These are phyloP conservation scores for Lacanobia wlatinum DNA, from an alignment of 2,888 invertebrate species.

Conservation along the genomic window DNA sequence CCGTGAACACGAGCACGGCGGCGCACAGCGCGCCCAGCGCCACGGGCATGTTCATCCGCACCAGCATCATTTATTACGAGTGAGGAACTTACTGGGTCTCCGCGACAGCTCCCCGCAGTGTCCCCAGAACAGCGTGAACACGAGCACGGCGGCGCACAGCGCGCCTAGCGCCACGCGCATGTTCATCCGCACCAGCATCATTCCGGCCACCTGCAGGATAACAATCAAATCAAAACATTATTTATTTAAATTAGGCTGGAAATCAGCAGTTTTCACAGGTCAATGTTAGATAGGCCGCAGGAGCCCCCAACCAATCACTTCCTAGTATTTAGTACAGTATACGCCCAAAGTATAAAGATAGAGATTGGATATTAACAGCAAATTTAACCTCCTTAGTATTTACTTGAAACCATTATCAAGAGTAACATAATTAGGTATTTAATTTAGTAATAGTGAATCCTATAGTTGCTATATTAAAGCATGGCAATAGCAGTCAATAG, in stretches of 20 bases:
- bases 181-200: constrained; percentile 95
- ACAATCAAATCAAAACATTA: not conserved
- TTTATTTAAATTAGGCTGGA: not conserved
- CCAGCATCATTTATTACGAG: constrained; percentile 90
- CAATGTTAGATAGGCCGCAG: not conserved
- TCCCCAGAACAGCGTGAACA: constrained; percentile 94
- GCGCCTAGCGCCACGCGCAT: constrained; percentile 93
- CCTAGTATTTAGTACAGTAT: too few relatives aligned
- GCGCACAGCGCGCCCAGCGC: constrained; percentile 92
- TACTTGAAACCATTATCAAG: not conserved
- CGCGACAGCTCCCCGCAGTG: constrained; percentile 92
- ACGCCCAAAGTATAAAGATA: not conserved
- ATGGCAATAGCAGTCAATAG: too few relatives aligned
- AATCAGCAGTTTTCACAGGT: not conserved
- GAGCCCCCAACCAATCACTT: not conserved
- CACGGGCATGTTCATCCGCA: constrained; percentile 95
- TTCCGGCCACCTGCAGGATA: constrained; percentile 72
- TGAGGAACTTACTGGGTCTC: constrained; percentile 77
- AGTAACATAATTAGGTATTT: not conserved
- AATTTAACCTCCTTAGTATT: too few relatives aligned
- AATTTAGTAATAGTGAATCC: not conserved
- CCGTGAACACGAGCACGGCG: constrained; percentile 92
- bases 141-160: constrained; percentile 92
- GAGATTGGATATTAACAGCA: not conserved
- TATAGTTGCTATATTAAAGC: not conserved